A percentile compares a stretch with the other conserved stretches of the same genome.
Conservation (phyloP, 2,113 vertebrate genomes). For the Saiga tatarica region DNA sequence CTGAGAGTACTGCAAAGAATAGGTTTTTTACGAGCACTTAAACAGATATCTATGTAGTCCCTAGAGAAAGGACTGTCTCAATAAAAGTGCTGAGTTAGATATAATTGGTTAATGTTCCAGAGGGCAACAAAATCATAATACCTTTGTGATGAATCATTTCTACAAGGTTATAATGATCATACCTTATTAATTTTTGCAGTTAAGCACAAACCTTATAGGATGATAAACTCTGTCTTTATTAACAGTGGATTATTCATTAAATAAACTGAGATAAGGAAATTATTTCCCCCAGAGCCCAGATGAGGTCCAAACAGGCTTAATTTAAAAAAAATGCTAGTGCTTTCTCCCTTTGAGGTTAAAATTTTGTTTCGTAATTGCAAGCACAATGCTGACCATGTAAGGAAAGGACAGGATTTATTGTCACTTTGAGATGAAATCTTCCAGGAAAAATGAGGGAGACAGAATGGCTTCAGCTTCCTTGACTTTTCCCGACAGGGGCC, state of each 20-base stretch:
- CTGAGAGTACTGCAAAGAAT: neutral
- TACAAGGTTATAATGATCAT: neutral
- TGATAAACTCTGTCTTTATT: conserved; percentile 8
- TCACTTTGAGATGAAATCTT: neutral
- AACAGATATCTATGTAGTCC: neutral
- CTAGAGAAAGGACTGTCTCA: neutral
- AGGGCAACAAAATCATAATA: neutral
- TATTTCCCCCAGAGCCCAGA: neutral
- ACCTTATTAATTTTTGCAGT: conserved; percentile 17
- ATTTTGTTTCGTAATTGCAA: neutral
- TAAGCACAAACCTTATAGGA: neutral
- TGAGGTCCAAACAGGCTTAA: neutral
- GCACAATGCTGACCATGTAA: neutral
- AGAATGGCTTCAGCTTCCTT: neutral
- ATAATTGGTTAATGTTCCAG: neutral
- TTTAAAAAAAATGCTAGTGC: neutral
- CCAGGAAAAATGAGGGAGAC: neutral
- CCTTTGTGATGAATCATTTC: conserved; percentile 26
- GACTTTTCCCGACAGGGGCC: neutral
- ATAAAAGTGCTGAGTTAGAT: neutral
- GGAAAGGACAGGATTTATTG: neutral
- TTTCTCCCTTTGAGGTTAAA: neutral
- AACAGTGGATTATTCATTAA: neutral
- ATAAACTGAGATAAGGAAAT: neutral
- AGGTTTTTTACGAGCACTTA: neutral